Base-by-base conservation (phyloP, 2,797 vertebrate genomes). In the Xiphorhynchus erythropygius region DNA sequence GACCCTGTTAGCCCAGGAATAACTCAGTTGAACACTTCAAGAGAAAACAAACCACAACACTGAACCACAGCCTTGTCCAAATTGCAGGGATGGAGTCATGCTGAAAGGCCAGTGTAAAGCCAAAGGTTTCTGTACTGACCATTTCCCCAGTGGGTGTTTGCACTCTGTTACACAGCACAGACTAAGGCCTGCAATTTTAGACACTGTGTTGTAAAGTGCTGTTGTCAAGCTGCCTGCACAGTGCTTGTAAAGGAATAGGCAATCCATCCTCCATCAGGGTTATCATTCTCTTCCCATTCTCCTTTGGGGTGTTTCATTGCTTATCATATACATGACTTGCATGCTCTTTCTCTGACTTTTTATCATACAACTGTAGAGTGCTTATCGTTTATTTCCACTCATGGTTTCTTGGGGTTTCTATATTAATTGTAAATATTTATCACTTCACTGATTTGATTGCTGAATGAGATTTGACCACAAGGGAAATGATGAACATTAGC, bases 141-240 rank as follows among this genome's bases (percentile, higher is more conserved):
- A 15, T 62, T 81, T 32, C 25, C 13, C 9, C 46, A 25, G 18
- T 0, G 7, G 27, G 19, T 25, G 5, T 52, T 84, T 74, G 47
- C 19, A 22, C 21, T 32, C 49, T 19, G 3, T 19, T 32, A 13
- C 18, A 15, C 1, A 15, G 6, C 17, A 11, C 18, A 50, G 28
- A 15, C n/a, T 21, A 13, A 67, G 13, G 65, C 9, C 39, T 89
- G 11, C 18, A 33, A 56, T 77, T 91, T 79, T 55, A 53, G 27
- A 32, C 9, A 18, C 15, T 0, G 0, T n/a, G 44, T 42, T 47
- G 79, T 37, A 77, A 7, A 79, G 21, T 0, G 0, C 41, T 25
- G 8, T 39, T 32, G 10, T 32, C 52, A 65, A 52, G 32, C 23
- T 73, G 10, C 59, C 44, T 24, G 25, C 37, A 24, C 17, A 42